phyloP scores from a whole-genome alignment of 2,797 vertebrate genomes.

The Acanthiza pusilla region DNA sequence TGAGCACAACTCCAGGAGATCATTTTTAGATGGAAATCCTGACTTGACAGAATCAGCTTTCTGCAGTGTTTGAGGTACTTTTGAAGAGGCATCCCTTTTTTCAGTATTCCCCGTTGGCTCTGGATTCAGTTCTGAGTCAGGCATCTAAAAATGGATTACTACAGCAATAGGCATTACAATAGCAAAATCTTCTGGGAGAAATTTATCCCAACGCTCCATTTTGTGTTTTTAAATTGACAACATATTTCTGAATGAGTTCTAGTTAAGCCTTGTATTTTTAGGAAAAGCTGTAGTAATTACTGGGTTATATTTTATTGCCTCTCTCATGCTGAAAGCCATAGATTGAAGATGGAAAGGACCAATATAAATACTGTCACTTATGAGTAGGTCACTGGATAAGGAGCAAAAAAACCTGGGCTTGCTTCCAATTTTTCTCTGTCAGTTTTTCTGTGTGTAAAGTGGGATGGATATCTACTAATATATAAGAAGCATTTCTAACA shows the following conservation, averaged over 20 bases:
- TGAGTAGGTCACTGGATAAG: not conserved
- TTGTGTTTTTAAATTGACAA: not conserved
- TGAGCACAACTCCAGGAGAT: not conserved
- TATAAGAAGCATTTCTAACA: not conserved
- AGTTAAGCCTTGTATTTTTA: not conserved
- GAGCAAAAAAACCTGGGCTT: not conserved
- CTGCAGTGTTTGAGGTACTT: not conserved
- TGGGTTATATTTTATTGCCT: not conserved
- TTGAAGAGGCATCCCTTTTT: not conserved
- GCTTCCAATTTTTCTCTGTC: not conserved
- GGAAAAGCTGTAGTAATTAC: conserved; percentile 9
- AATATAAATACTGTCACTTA: conserved; percentile 11
- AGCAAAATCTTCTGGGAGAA: not conserved
- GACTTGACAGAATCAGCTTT: not conserved
- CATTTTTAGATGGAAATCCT: not conserved
- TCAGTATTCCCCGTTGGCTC: not conserved
- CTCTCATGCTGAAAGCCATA: not conserved
- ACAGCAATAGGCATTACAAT: not conserved
- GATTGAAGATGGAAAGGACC: not conserved
- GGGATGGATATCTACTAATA: not conserved
- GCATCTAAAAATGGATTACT: conserved; percentile 12
- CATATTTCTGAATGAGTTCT: not conserved
- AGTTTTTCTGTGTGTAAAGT: not conserved
- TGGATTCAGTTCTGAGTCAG: not conserved
- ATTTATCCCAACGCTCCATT: not conserved